phyloP scores from a whole-genome alignment of 2,888 invertebrate species.

The Tubiluchus corallicola region DNA sequence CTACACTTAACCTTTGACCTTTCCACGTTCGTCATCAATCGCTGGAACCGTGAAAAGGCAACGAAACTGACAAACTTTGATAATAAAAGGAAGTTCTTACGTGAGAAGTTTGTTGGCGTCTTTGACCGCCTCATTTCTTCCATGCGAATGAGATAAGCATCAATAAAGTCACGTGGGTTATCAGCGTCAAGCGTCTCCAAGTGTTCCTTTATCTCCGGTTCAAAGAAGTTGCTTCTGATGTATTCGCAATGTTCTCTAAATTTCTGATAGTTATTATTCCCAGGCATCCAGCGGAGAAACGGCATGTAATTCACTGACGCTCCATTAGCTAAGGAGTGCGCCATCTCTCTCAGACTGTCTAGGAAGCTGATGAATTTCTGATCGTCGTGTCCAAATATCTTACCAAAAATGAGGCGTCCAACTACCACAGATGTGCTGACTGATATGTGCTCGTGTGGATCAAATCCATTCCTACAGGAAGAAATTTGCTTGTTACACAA shows the following conservation, averaged over 20 bases:
- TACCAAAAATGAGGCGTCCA: neutral
- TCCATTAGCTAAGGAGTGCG: no score
- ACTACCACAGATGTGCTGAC: neutral
- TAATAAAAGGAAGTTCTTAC: no score
- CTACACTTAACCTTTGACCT: no score
- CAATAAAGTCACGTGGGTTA: neutral
- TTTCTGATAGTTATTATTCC: no score
- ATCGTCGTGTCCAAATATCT: neutral
- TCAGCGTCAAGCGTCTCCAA: neutral
- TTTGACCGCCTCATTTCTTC: neutral
- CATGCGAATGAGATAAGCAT: neutral
- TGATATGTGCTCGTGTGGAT: neutral
- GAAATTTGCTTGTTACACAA: no score
- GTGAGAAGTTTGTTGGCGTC: neutral
- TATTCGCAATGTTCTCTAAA: neutral
- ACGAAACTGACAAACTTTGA: no score
- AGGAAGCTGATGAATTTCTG: neutral
- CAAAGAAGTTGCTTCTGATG: neutral
- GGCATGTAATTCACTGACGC: no score
- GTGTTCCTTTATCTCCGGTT: neutral
- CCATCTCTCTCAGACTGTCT: no score
- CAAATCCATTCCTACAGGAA: no score
- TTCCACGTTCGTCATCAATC: no score
- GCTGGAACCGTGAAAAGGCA: no score
- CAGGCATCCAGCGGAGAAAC: no score